Evolutionary conservation across 2,888 invertebrate genomes (phyloP), one percentile per base, ranked within the genome.

Genomic region (Copidosoma aretas): DNA sequence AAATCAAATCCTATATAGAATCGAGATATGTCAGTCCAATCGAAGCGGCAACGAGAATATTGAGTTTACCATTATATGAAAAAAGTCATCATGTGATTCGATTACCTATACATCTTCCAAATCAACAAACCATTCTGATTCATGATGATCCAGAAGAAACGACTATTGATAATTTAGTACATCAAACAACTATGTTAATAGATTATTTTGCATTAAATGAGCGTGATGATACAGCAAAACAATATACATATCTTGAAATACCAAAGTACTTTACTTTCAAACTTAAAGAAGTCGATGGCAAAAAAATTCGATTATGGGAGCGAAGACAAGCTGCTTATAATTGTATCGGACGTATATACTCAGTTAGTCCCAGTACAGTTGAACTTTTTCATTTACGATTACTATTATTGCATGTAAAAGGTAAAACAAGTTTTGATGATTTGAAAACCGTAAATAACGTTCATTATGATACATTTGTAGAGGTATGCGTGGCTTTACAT

Each of bases 341-440:
- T 58, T 46, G 41, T n/a, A 74, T 77, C 21, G 73, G 73, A 8
- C 60, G 77, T 25, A 75, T 78, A 58, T 76, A 76, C 53, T 60
- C 73, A 14, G 76, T 79, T 5, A 70, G 62, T 39, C 73, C 75
- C 17, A 65, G 49, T 15, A 73, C 78, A 22, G 24, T 54, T 1
- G 79, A 79, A 73, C 54, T 73, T 1, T 79, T 66, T 68, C 71
- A 75, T 63, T 61, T 79, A 0, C 60, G 77, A 52, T 39, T 52
- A 32, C 14, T 61, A 19, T 39, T 61, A 19, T 52, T 61, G 8
- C 24, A 32, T 24, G 52, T 77, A 0, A 75, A 73, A 72, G 80
- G 78, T 32, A 75, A 77, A n/a, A 76, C 60, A 51, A 75, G 73
- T 70, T 81, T 75, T 70, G 67, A 77, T 64, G 68, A 79, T 67